A percentile compares a stretch with the other conserved stretches of the same genome.
These are phyloP conservation scores for Amblyopsis rosae DNA, from an alignment of 2,113 vertebrate genomes.

Conservation along the genomic window DNA sequence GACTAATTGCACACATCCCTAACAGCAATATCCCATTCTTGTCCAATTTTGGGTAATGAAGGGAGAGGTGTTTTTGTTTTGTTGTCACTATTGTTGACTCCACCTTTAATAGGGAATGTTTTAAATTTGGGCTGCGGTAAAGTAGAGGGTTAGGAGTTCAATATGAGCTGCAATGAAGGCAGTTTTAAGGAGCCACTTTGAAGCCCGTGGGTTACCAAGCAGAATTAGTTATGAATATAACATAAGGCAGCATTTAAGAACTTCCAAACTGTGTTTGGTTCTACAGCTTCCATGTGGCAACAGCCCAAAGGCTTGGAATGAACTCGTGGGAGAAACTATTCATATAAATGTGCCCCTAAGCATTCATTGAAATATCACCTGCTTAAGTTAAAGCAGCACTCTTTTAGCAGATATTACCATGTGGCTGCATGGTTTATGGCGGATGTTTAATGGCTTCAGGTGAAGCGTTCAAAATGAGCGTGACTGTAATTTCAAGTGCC, in stretches of 20 bases:
- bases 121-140: slow-evolving; percentile 8
- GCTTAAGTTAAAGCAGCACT: slow-evolving; percentile 58
- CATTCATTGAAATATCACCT: slow-evolving; percentile 59
- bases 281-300: slow-evolving; percentile 46
- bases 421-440: slow-evolving; percentile 40
- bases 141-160: slow-evolving; percentile 12
- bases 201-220: slow-evolving; percentile 17
- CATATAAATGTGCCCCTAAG: slow-evolving; percentile 32
- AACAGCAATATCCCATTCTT: too few species aligned
- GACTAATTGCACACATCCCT: too few species aligned
- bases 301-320: slow-evolving; percentile 42
- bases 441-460: slow-evolving; percentile 57
- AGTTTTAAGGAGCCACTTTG: slow-evolving; percentile 12
- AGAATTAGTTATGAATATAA: slow-evolving; percentile 47
- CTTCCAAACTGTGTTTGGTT: slow-evolving; percentile 46
- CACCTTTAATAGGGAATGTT: slow-evolving; percentile 24
- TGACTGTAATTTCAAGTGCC: slow-evolving; percentile 57
- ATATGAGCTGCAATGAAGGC: slow-evolving; percentile 8
- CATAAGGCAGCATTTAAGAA: slow-evolving; percentile 40
- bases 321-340: slow-evolving; percentile 49
- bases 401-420: slow-evolving; percentile 48
- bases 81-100: neutral
- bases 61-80: too few species aligned
- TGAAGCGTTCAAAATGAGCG: slow-evolving; percentile 53
- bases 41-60: too few species aligned